phyloP scores from a whole-genome alignment of 53 echinoderm and acorn worm genomes.

The Holothuria scabra region DNA sequence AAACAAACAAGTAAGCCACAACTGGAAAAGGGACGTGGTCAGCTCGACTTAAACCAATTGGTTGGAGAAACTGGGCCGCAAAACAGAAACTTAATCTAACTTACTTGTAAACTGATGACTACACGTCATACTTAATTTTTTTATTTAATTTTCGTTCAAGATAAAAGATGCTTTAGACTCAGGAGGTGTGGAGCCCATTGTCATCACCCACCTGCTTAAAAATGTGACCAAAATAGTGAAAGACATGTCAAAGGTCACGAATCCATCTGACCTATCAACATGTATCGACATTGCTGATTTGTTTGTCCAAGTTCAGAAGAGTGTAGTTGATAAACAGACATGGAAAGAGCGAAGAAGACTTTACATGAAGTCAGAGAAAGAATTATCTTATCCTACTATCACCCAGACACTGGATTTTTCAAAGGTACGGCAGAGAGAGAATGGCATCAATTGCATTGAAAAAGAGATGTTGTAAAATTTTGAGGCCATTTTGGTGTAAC shows the following conservation, averaged over 20 bases:
- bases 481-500: too few species aligned
- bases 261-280: slow-evolving; percentile 81
- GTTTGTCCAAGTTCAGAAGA: slow-evolving; percentile 65
- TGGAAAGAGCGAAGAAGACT: background rate
- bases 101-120: too few species aligned
- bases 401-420: slow-evolving; percentile 54
- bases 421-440: slow-evolving; percentile 22
- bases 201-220: background rate
- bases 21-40: too few species aligned
- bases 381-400: slow-evolving; percentile 25
- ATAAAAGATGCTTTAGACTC: background rate
- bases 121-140: too few species aligned
- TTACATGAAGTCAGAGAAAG: background rate
- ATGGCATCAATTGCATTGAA: too few species aligned
- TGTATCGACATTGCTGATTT: slow-evolving; percentile 62
- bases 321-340: slow-evolving; percentile 3
- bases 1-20: too few species aligned
- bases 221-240: slow-evolving; percentile 15
- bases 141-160: background rate
- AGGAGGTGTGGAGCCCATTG: background rate
- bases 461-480: too few species aligned
- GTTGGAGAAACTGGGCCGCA: too few species aligned
- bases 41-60: too few species aligned
- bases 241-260: slow-evolving; percentile 47
- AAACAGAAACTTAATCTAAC: too few species aligned